Percentiles rank a stretch among this genome's conserved stretches.
Evolutionary conservation across 2,113 vertebrate species (phyloP).

Genomic region (Alethe diademata): DNA sequence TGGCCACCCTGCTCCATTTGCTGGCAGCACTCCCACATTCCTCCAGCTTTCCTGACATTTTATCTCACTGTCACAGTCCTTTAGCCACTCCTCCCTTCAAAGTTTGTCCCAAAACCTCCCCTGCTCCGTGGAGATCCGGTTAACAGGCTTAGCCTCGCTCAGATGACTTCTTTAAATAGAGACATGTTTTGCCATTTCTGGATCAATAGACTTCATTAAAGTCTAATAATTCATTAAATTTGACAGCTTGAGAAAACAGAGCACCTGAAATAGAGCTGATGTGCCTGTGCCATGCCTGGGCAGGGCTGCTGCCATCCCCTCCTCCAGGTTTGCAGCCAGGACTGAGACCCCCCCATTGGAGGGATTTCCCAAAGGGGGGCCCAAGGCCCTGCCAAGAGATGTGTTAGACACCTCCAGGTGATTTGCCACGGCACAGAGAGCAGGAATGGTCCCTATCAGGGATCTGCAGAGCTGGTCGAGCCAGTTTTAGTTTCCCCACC

Average conservation of each 20-base stretch:
- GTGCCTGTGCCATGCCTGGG: neutral
- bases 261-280: neutral
- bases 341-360: fast-evolving
- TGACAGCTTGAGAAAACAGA: neutral
- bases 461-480: neutral
- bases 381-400: neutral
- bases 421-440: neutral
- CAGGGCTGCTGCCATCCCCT: neutral
- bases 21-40: neutral
- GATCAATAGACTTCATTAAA: neutral
- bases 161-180: neutral
- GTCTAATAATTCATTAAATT: neutral
- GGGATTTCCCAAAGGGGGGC: neutral
- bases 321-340: neutral
- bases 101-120: neutral
- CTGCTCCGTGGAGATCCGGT: neutral
- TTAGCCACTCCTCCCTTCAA: neutral
- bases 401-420: neutral
- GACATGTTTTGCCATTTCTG: neutral
- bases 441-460: neutral
- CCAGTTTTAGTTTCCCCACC: neutral
- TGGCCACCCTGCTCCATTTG: neutral
- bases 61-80: neutral
- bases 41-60: neutral
- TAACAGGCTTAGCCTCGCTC: neutral